Conservation (phyloP, 2,797 vertebrate genomes). For the Semotilus atromaculatus region DNA sequence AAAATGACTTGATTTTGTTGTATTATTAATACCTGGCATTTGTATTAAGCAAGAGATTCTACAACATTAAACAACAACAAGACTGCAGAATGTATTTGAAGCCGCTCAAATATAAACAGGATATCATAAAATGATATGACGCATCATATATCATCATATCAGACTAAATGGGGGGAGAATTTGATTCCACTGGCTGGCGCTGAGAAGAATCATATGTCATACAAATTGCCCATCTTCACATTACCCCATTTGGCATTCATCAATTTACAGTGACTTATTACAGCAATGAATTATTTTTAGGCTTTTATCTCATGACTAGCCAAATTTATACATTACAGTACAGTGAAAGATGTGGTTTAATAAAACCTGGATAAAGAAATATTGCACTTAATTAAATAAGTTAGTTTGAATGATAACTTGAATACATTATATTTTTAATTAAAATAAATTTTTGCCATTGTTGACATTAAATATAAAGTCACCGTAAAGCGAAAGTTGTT, state of each 20-base stretch:
- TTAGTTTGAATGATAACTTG: too few species aligned
- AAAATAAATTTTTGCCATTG: too few species aligned
- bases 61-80: background rate
- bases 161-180: background rate
- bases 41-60: background rate
- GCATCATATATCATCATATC: background rate
- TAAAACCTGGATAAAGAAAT: background rate
- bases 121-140: background rate
- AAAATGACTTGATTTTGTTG: background rate
- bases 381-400: background rate
- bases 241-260: background rate
- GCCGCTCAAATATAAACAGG: background rate
- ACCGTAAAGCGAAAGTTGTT: too few species aligned
- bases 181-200: slow-evolving; percentile 14
- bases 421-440: too few species aligned
- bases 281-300: background rate
- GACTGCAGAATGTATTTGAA: background rate
- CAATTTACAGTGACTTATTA: background rate
- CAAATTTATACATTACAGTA: background rate
- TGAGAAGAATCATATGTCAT: slow-evolving; percentile 1
- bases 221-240: background rate
- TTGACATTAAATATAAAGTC: too few species aligned
- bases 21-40: background rate
- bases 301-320: background rate
- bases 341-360: background rate